Percentiles rank a stretch among this genome's conserved stretches.
Evolutionary conservation across 1,140 invertebrate species (phyloP).

Genomic region (Magallana angulata): DNA sequence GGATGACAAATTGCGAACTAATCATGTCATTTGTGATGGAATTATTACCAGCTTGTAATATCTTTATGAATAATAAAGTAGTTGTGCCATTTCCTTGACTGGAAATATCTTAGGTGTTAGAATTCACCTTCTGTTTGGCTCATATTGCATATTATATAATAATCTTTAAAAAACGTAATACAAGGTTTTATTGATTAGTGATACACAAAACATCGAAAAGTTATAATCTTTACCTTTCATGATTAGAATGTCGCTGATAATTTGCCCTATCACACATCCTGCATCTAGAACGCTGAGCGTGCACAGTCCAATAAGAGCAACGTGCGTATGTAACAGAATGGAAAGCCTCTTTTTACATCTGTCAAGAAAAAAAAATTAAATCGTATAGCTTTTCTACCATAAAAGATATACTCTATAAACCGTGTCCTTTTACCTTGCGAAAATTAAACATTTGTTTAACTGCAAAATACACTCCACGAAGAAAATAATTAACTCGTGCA

Average conservation of each 20-base stretch:
- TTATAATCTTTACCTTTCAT: constrained; percentile 69
- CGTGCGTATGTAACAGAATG: constrained; percentile 72
- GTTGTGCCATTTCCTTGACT: not conserved
- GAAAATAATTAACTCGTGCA: too few species aligned
- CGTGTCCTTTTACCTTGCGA: too few species aligned
- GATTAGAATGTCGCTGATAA: constrained; percentile 74
- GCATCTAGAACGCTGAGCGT: constrained; percentile 68
- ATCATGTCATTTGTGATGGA: constrained; percentile 29
- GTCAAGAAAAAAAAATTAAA: constrained; percentile 47
- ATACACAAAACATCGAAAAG: too few species aligned
- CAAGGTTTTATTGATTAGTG: too few species aligned
- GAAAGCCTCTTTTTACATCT: constrained; percentile 74
- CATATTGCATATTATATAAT: too few species aligned
- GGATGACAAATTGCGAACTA: constrained; percentile 17
- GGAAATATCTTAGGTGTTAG: not conserved
- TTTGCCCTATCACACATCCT: constrained; percentile 72
- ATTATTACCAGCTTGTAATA: constrained; percentile 24
- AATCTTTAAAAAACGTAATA: too few species aligned
- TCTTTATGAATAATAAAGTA: constrained; percentile 33
- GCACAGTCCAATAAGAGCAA: constrained; percentile 69
- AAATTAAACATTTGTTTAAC: too few species aligned
- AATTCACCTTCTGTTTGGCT: not conserved
- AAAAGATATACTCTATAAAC: too few species aligned
- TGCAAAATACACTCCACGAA: too few species aligned
- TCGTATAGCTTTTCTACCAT: too few species aligned